These are phyloP conservation scores for Drosophila tripunctata DNA, from an alignment of 2,888 invertebrate genomes.

Conservation along the genomic window DNA sequence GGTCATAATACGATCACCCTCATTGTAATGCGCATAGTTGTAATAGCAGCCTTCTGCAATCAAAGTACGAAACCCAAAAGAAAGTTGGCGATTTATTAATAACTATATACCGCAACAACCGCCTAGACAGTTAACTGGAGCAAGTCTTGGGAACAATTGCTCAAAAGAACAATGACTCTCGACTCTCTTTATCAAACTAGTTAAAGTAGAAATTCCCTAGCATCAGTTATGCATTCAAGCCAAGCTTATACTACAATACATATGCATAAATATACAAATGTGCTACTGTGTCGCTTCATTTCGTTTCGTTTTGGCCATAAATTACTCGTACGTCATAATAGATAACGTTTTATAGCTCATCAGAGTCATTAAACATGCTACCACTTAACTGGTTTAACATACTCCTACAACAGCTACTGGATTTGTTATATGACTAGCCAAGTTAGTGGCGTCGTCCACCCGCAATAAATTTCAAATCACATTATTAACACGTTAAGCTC, in stretches of 20 bases:
- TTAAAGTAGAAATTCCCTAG: conserved; percentile 26
- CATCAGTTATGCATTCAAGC: conserved; percentile 60
- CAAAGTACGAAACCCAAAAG: conserved; percentile 28
- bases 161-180: conserved; percentile 40
- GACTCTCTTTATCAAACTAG: conserved; percentile 14
- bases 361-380: conserved; percentile 50
- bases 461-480: conserved; percentile 75
- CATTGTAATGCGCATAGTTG: conserved; percentile 96
- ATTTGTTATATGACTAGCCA: conserved; percentile 45
- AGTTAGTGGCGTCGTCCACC: conserved; percentile 72
- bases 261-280: conserved; percentile 32
- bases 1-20: conserved; percentile 96
- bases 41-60: conserved; percentile 93
- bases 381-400: conserved; percentile 43
- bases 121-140: conserved; percentile 37
- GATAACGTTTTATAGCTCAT: conserved; percentile 73
- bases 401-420: conserved; percentile 18
- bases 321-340: conserved; percentile 62
- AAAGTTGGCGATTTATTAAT: conserved; percentile 45
- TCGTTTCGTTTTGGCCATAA: conserved; percentile 51
- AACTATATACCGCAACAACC: background rate
- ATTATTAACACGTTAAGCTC: conserved; percentile 75
- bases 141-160: conserved; percentile 39
- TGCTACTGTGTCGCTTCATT: conserved; percentile 58
- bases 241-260: conserved; percentile 21